Evolutionary conservation across 1,140 invertebrate genomes (phyloP).

Genomic region (Bombus superbus): DNA sequence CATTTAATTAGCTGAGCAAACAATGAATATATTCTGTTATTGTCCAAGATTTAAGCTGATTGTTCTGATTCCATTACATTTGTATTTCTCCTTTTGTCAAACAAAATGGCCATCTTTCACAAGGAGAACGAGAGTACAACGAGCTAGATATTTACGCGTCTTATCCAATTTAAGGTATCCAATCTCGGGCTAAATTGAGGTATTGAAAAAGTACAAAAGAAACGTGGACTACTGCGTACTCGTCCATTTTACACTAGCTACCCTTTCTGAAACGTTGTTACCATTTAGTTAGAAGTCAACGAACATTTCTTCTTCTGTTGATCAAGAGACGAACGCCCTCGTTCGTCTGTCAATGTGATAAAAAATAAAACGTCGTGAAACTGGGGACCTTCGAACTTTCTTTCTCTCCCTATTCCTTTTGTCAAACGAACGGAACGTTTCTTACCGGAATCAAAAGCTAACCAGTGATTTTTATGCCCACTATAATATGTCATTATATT

Average conservation of each 20-base stretch:
- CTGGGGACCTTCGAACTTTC: neutral
- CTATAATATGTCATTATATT: neutral
- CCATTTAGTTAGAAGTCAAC: slow-evolving; percentile 4
- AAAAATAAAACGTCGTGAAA: neutral
- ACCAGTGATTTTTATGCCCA: neutral
- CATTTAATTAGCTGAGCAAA: neutral
- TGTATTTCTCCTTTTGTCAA: neutral
- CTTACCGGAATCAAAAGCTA: neutral
- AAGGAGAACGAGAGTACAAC: neutral
- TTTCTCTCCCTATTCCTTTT: neutral
- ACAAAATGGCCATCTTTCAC: too few species aligned
- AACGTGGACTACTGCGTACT: neutral
- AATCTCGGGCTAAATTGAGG: slow-evolving; percentile 9
- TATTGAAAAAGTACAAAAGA: slow-evolving; percentile 24
- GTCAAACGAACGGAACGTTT: neutral
- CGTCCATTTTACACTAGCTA: neutral
- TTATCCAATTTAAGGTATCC: neutral
- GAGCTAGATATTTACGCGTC: neutral
- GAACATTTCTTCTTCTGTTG: neutral
- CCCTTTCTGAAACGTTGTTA: neutral
- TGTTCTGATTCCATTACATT: neutral
- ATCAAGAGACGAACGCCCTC: neutral
- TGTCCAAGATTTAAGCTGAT: neutral
- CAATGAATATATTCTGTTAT: neutral
- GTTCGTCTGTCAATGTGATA: neutral